Percentiles rank a stretch among this genome's conserved stretches.
Conservation (phyloP, 2,113 vertebrate genomes). For the Gobius niger region DNA sequence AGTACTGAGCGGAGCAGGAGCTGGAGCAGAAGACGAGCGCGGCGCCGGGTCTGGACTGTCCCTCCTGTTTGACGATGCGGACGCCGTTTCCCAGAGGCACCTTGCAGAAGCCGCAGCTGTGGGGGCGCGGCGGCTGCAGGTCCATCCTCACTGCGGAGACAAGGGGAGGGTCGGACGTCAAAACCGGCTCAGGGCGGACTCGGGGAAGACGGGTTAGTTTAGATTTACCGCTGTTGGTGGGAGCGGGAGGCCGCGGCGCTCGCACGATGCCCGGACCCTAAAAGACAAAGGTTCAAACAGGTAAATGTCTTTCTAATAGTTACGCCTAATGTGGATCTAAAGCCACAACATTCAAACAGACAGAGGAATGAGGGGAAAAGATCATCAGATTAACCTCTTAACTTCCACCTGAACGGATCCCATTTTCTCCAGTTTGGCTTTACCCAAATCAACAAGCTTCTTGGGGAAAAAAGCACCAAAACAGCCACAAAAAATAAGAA, state of each 20-base stretch:
- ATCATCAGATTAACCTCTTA: too few species aligned
- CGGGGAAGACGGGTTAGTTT: too few species aligned
- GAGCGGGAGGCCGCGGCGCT: neutral
- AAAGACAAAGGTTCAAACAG: neutral
- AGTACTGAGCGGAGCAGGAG: conserved; percentile 87
- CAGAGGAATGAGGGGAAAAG: too few species aligned
- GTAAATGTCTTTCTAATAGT: too few species aligned
- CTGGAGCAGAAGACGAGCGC: conserved; percentile 89
- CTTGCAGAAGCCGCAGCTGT: conserved; percentile 87
- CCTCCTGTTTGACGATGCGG: conserved; percentile 75
- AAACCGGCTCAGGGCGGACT: neutral
- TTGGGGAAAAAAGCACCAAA: too few species aligned
- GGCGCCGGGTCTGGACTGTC: conserved; percentile 20
- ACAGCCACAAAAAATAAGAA: too few species aligned
- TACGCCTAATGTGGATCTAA: too few species aligned
- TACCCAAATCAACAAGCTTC: too few species aligned
- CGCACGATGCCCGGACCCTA: neutral
- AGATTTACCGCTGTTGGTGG: neutral
- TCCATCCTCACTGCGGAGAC: conserved; percentile 76
- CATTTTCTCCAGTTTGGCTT: too few species aligned
- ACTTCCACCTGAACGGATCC: too few species aligned
- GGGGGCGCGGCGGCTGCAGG: conserved; percentile 70
- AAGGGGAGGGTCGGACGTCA: neutral
- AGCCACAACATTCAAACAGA: too few species aligned
- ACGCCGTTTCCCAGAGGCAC: conserved; percentile 90